These are phyloP conservation scores for Hemistola chrysoprasaria DNA, from an alignment of 2,888 invertebrate genomes.

Conservation along the genomic window DNA sequence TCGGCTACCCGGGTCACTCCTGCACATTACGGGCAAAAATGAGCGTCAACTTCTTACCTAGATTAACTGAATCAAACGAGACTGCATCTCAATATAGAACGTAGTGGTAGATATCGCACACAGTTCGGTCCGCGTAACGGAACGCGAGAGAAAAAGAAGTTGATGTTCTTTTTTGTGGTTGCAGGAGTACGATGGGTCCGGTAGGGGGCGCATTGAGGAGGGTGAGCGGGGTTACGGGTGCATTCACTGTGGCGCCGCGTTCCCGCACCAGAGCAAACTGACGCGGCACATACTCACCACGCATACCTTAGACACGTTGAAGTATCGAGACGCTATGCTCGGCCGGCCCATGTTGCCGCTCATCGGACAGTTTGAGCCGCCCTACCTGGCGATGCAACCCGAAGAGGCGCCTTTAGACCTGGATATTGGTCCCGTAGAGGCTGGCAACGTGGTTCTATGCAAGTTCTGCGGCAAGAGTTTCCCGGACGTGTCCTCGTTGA, in stretches of 20 bases:
- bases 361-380: conserved; percentile 73
- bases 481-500: conserved; percentile 93
- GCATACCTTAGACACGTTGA: conserved; percentile 93
- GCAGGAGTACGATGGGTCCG: conserved; percentile 93
- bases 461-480: conserved; percentile 97
- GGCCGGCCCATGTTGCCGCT: conserved; percentile 64
- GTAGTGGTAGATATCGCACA: conserved; percentile 80
- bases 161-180: conserved; percentile 93
- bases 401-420: conserved; percentile 84
- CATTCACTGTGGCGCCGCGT: conserved; percentile 94
- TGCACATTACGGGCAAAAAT: conserved; percentile 88
- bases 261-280: conserved; percentile 95
- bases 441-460: conserved; percentile 91
- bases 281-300: conserved; percentile 94
- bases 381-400: conserved; percentile 74
- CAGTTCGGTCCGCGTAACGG: conserved; percentile 66
- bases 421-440: conserved; percentile 83
- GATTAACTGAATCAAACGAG: conserved; percentile 73
- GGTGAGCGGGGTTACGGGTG: conserved; percentile 87
- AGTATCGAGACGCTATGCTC: conserved; percentile 88
- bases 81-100: conserved; percentile 79
- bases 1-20: conserved; percentile 78
- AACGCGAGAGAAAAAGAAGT: conserved; percentile 89
- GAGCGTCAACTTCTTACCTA: conserved; percentile 92
- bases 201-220: conserved; percentile 76